A percentile compares a stretch with the other conserved stretches of the same genome.
These are phyloP conservation scores for Nannoperca obscura DNA, from an alignment of 2,797 vertebrate genomes.

Conservation along the genomic window DNA sequence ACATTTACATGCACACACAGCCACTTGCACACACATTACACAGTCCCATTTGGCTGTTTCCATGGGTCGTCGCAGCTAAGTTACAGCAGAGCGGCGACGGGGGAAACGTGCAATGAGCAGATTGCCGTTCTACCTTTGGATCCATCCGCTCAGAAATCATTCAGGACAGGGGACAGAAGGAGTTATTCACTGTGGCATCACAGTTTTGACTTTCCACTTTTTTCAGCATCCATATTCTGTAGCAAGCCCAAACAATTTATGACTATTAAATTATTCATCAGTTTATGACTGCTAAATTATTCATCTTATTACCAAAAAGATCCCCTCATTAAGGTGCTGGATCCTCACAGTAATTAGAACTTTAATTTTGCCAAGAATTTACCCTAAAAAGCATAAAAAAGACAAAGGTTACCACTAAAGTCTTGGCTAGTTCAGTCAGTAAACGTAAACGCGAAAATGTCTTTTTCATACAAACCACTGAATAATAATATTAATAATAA, in stretches of 20 bases:
- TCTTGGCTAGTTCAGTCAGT: not conserved
- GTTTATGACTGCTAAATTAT: conserved; percentile 34
- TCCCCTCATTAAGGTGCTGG: not conserved
- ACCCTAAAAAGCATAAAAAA: not conserved
- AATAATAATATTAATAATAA: too few relatives aligned
- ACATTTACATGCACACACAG: conserved; percentile 40
- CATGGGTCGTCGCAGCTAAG: conserved; percentile 49
- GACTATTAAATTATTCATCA: conserved; percentile 5
- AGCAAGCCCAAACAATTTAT: conserved; percentile 1
- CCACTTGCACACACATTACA: conserved; percentile 33
- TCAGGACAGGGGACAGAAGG: not conserved
- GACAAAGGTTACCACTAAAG: not conserved
- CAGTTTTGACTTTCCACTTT: conserved; percentile 2
- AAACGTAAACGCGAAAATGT: not conserved
- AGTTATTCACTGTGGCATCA: not conserved
- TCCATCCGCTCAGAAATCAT: conserved; percentile 24
- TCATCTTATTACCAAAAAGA: conserved; percentile 11
- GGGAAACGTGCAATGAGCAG: conserved; percentile 37
- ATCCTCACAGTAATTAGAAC: not conserved
- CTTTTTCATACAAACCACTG: not conserved
- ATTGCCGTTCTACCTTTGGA: conserved; percentile 25
- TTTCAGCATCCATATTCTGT: not conserved
- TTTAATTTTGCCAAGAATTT: not conserved
- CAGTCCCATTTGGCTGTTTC: conserved; percentile 61
- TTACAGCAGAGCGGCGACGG: conserved; percentile 43